Evolutionary conservation across 2,113 vertebrate genomes (phyloP).

Genomic region (Mormoops blainvillei): DNA sequence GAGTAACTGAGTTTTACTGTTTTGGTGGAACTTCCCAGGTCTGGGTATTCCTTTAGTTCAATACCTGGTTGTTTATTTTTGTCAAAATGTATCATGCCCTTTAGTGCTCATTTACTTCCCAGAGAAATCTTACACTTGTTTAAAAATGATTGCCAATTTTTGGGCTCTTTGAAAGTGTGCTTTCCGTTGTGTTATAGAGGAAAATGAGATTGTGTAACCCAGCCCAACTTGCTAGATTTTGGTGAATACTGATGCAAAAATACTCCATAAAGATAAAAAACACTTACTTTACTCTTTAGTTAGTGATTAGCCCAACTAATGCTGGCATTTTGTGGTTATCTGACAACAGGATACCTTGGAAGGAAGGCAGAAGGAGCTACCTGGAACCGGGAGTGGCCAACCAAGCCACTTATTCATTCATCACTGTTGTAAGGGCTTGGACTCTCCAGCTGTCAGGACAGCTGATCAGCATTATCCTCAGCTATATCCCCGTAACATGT

Average conservation of each 20-base stretch:
- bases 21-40: background rate
- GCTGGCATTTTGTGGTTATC: background rate
- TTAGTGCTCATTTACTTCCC: constrained; percentile 23
- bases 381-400: background rate
- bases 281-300: background rate
- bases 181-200: constrained; percentile 25
- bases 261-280: constrained; percentile 8
- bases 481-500: background rate
- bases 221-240: constrained; percentile 28
- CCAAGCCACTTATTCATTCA: background rate
- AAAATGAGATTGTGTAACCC: constrained; percentile 22
- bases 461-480: background rate
- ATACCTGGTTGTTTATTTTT: background rate
- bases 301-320: background rate
- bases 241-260: background rate
- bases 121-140: constrained; percentile 35
- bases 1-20: background rate
- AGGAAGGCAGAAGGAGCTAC: background rate
- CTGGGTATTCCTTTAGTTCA: background rate
- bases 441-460: too few relatives aligned
- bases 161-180: constrained; percentile 7
- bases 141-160: constrained; percentile 34
- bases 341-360: background rate
- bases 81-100: background rate
- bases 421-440: background rate